phyloP scores from a whole-genome alignment of 35 echinoderm and acorn worm genomes.

The Ptychodera flava region DNA sequence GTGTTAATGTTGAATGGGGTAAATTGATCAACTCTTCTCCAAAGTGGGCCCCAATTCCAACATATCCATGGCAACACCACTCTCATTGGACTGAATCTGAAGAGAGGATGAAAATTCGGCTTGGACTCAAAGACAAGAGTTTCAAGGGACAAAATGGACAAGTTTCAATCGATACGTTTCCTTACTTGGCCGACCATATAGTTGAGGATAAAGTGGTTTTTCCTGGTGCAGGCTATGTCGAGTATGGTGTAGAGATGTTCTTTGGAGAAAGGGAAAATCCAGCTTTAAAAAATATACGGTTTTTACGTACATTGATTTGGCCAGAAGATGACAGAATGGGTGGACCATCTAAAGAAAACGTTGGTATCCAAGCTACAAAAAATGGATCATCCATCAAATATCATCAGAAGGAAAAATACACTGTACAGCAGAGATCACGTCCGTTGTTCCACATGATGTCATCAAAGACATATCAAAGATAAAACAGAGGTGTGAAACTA shows the following conservation, averaged over 20 bases:
- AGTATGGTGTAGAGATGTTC: slow-evolving; percentile 51
- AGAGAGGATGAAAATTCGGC: slow-evolving; percentile 53
- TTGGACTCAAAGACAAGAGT: slow-evolving; percentile 70
- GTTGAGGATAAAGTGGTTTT: slow-evolving; percentile 42
- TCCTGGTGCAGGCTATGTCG: slow-evolving; percentile 57
- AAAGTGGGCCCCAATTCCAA: too few species aligned
- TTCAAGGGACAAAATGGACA: slow-evolving; percentile 70
- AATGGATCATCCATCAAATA: too few species aligned
- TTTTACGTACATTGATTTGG: slow-evolving; percentile 40
- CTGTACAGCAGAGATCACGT: slow-evolving; percentile 20
- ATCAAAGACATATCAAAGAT: slow-evolving; percentile 26
- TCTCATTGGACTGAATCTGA: slow-evolving; percentile 64
- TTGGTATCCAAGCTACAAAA: slow-evolving; percentile 34
- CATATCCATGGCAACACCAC: slow-evolving; percentile 87
- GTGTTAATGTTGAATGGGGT: slow-evolving; percentile 56
- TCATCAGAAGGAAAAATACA: slow-evolving; percentile 27
- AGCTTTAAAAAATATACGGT: slow-evolving; percentile 42
- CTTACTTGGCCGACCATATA: slow-evolving; percentile 53
- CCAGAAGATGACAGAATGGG: slow-evolving; percentile 44
- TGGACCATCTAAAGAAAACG: slow-evolving; percentile 31
- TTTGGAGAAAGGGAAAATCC: slow-evolving; percentile 11
- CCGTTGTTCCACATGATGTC: slow-evolving; percentile 22
- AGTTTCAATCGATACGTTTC: slow-evolving; percentile 60
- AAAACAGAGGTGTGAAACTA: too few species aligned
- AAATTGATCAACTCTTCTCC: slow-evolving; percentile 57